Evolutionary conservation across 2,797 vertebrate genomes (phyloP), one percentile per base, ranked within the genome.

Genomic region (Channallabes apus): DNA sequence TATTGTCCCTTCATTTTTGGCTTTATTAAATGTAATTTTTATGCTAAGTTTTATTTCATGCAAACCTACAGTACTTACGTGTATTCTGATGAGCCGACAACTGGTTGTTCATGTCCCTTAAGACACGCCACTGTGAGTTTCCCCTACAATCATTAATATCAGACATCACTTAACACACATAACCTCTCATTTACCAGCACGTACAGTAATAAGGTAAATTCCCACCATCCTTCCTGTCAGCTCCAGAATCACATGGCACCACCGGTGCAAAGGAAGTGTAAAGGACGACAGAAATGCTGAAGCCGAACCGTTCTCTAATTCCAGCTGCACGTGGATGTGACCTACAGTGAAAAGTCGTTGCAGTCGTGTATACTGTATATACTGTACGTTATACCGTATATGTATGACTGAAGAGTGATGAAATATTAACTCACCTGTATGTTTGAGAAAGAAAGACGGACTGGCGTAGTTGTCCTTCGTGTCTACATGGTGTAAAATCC

Each of bases 271-370:
- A 76, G 95, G 95, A 67, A 96, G 88, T 1, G 73, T 87, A 85
- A 93, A 94, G 0, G 41, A 18, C 41, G 92, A 89, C 9, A 93
- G 89, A 84, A 95, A 94, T 0, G 96, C 96, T 6, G 92, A 89
- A 0, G 93, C 89, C 22, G 89, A 87, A 6, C 86, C 84, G 1
- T 84, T 61, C 24, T 88, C 86, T 73, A 91, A 91, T 2, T 85
- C 89, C 84, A 94, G 80, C 91, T 96, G 96, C 35, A 96, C 3
- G 29, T 96, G 95, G 0, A 96, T 79, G 35, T 91, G 88, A 12
- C 95, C 96, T 96, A 89, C 27, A 81, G 14, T 20, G 2, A 14
- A 81, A 83, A 58, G 27, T 41, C 20, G 6, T 3, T 0, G 6
- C 77, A 41, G 35, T 41, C n/a, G 11, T 61, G 18, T 0, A 1